These are phyloP conservation scores for Danionella dracula DNA, from an alignment of 2,797 vertebrate species.

Conservation along the genomic window DNA sequence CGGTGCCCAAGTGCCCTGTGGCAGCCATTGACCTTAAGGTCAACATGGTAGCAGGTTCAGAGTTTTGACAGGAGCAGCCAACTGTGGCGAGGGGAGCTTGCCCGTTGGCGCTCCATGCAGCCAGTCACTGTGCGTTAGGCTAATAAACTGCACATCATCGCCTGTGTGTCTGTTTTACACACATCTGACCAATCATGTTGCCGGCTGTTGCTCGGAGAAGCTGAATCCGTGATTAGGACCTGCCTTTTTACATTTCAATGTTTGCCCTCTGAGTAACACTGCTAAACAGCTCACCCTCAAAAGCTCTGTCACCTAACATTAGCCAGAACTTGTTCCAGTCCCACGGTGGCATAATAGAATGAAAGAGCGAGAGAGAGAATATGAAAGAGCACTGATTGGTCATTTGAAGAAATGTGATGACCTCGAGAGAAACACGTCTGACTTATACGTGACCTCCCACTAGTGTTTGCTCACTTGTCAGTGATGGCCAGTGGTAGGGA, in stretches of 20 bases:
- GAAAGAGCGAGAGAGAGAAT: not conserved
- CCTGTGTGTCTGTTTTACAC: conserved; percentile 61
- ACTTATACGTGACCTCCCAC: conserved; percentile 42
- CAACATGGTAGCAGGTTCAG: conserved; percentile 67
- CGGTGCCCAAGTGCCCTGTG: conserved; percentile 48
- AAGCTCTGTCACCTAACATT: conserved; percentile 53
- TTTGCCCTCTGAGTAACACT: conserved; percentile 38
- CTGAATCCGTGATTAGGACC: conserved; percentile 52
- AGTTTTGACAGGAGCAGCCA: conserved; percentile 68
- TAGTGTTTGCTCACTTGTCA: not conserved
- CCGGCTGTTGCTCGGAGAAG: conserved; percentile 44
- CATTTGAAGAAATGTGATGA: conserved; percentile 45
- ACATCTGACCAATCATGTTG: conserved; percentile 55
- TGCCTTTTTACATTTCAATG: conserved; percentile 54
- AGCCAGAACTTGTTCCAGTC: conserved; percentile 30
- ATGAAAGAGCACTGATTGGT: conserved; percentile 35
- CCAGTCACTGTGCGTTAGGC: conserved; percentile 63
- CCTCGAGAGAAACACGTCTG: conserved; percentile 43
- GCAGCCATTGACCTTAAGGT: conserved; percentile 64
- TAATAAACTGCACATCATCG: conserved; percentile 57
- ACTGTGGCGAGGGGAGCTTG: conserved; percentile 59
- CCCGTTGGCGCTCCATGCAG: conserved; percentile 52
- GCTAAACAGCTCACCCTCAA: conserved; percentile 59
- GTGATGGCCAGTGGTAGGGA: not conserved
- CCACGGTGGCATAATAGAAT: not conserved